Base-by-base conservation (phyloP, 2,113 vertebrate species). In the Pygoscelis antarcticus region DNA sequence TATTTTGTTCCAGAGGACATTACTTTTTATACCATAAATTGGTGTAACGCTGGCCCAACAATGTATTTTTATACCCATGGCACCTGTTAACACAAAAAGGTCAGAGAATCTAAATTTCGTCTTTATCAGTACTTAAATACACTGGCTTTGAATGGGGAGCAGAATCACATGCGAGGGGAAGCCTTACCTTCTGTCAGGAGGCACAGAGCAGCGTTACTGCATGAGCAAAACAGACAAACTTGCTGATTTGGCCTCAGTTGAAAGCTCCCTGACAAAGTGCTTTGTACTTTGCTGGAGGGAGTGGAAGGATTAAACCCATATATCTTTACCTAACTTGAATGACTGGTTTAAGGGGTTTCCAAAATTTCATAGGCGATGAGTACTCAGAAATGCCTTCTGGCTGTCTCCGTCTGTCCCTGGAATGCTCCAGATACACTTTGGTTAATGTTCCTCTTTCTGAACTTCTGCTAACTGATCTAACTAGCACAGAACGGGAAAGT, bases 261-360 rank as follows among this genome's bases (percentile, higher is more conserved):
- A 62, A 83, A 93, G 30, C 52, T 81, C 23, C 36, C 51, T 77
- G 77, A 49, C 18, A 6, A 83, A 89, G n/a, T 38, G 18, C 46
- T 76, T 76, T 80, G 65, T 72, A 32, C 82, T 83, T 92, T 77
- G 51, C 92, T 86, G 18, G 72, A 86, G 79, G 90, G 80, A 93
- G 38, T 27, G 20, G 79, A 75, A 78, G 68, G 86, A 94, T 93
- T 92, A 75, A 93, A 89, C 25, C 30, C 16, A 5, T 61, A 0
- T 40, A 11, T 81, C 68, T 91, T 55, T 49, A 47, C 57, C 70
- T 52, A 51, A 40, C 86, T 66, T 82, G 92, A 78, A 75, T 20
- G 68, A 54, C 68, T 81, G 70, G 79, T 90, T 92, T 93, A 78
- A 94, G 77, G 30, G 64, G 34, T 47, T 92, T 86, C 83, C 72